These are phyloP conservation scores for Limnephilus auricula DNA, from an alignment of 2,888 invertebrate genomes.

Conservation along the genomic window DNA sequence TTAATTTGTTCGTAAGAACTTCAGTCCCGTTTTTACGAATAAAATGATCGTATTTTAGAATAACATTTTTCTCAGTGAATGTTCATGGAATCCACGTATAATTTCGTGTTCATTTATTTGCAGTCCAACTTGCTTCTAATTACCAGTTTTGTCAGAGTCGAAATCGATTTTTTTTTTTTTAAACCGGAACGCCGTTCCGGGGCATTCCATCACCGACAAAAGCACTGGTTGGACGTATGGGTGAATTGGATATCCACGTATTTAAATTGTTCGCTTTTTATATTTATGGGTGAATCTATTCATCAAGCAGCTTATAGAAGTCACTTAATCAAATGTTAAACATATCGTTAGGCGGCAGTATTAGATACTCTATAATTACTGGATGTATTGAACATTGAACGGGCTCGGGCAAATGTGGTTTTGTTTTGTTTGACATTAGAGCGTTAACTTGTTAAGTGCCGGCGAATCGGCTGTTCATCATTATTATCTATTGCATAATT, in stretches of 20 bases:
- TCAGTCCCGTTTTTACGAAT: too few relatives aligned
- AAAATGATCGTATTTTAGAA: too few relatives aligned
- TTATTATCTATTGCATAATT: neutral
- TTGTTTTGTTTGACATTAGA: constrained; percentile 10
- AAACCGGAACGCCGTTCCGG: neutral
- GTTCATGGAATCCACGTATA: neutral
- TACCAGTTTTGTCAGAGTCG: too few relatives aligned
- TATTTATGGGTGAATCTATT: constrained; percentile 22
- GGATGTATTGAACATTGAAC: neutral
- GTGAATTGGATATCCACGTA: neutral
- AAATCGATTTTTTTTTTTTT: too few relatives aligned
- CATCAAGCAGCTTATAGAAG: neutral
- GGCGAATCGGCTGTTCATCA: constrained; percentile 20
- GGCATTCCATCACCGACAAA: neutral
- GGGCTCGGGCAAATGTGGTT: neutral
- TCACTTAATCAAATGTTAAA: neutral
- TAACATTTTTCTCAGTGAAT: too few relatives aligned
- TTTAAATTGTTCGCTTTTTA: neutral
- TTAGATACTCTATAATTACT: neutral
- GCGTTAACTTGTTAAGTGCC: constrained; percentile 19
- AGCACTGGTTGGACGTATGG: neutral
- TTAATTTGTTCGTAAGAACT: too few relatives aligned
- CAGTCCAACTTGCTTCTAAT: neutral
- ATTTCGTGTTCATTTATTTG: neutral
- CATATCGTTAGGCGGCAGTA: neutral